Conservation (phyloP, 2,797 vertebrate species). For the Atherinosoma microstoma region DNA sequence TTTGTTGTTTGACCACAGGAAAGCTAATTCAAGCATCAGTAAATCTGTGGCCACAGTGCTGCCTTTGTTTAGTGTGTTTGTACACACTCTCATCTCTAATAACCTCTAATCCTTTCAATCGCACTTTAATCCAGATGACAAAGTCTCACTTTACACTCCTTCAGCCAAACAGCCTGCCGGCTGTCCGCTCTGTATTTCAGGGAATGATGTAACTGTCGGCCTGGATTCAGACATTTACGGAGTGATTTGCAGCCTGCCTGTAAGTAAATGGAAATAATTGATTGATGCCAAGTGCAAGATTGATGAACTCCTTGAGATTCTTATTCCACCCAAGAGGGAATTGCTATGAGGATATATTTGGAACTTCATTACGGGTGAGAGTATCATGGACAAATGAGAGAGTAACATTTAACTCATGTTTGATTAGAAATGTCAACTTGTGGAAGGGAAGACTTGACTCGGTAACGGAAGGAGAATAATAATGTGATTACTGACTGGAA, state of each 20-base stretch:
- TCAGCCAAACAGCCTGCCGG: slow-evolving; percentile 15
- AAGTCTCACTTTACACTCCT: slow-evolving; percentile 29
- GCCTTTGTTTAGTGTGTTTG: not conserved
- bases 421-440: slow-evolving; percentile 21
- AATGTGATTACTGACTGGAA: not conserved
- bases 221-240: slow-evolving; percentile 35
- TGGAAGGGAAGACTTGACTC: not conserved
- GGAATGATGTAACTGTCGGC: slow-evolving; percentile 62
- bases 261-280: slow-evolving; percentile 61
- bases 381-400: slow-evolving; percentile 32
- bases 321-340: slow-evolving; percentile 31
- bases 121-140: slow-evolving; percentile 35
- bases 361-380: slow-evolving; percentile 46
- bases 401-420: slow-evolving; percentile 49
- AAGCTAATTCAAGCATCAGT: not conserved
- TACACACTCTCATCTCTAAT: not conserved
- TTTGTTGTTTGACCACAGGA: not conserved
- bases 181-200: slow-evolving; percentile 19
- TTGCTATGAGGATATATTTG: slow-evolving; percentile 49
- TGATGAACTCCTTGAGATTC: slow-evolving; percentile 51
- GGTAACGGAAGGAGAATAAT: slow-evolving; percentile 5
- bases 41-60: not conserved
- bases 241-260: slow-evolving; percentile 39
- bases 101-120: not conserved
- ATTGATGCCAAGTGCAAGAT: slow-evolving; percentile 48